These are phyloP conservation scores for Paraescarpia echinospica DNA, from an alignment of 1,140 invertebrate species.

Conservation along the genomic window DNA sequence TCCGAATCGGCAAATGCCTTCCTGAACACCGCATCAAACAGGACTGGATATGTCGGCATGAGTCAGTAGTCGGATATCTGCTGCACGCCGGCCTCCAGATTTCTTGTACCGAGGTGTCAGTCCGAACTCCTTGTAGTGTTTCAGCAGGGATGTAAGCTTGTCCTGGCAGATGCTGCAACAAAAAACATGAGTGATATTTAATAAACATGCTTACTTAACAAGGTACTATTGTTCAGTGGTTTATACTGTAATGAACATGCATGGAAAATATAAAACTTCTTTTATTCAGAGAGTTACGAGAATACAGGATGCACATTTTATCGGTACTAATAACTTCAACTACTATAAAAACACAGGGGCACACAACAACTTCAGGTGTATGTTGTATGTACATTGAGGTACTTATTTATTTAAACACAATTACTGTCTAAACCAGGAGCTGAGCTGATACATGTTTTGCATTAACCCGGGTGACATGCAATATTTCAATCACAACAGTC, in stretches of 20 bases:
- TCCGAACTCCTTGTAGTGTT: not conserved
- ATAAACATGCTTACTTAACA: not conserved
- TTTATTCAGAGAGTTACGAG: not conserved
- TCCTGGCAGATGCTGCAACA: not conserved
- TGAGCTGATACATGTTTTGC: no score
- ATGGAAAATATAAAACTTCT: not conserved
- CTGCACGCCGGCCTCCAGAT: not conserved
- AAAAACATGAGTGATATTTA: not conserved
- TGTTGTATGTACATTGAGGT: not conserved
- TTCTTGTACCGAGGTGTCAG: not conserved
- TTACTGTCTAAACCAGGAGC: not conserved
- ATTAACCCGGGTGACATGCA: not conserved
- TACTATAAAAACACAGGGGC: not conserved
- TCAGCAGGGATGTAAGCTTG: not conserved
- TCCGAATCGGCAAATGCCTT: no score
- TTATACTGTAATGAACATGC: not conserved
- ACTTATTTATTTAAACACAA: not conserved
- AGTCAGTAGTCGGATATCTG: not conserved
- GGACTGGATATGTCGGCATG: not conserved
- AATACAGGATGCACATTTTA: not conserved
- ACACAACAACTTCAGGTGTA: not conserved
- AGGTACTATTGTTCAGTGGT: not conserved
- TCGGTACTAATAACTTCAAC: not conserved
- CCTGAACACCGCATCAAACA: no score
- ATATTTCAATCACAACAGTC: not conserved